These are phyloP conservation scores for Ancistrus triradiatus DNA, from an alignment of 2,113 vertebrate species.

Conservation along the genomic window DNA sequence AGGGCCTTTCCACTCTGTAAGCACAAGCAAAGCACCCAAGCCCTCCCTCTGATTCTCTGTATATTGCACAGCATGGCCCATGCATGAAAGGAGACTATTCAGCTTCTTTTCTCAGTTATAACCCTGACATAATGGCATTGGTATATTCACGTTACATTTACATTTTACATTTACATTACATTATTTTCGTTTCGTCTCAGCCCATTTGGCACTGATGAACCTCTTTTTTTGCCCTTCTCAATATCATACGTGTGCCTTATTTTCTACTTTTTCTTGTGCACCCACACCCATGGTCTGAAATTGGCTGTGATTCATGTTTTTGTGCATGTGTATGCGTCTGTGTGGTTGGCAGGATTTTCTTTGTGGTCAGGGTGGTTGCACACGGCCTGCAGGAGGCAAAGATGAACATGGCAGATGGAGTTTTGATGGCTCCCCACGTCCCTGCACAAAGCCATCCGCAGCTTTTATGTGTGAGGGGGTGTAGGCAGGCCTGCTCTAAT, in stretches of 20 bases:
- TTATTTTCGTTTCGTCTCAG: constrained; percentile 7
- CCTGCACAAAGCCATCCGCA: constrained; percentile 38
- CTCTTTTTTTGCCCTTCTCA: background rate
- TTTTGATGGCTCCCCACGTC: constrained; percentile 41
- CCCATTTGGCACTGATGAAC: constrained; percentile 2
- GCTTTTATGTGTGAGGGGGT: constrained; percentile 43
- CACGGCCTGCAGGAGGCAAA: constrained; percentile 38
- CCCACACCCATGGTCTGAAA: constrained; percentile 19
- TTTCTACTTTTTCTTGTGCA: constrained; percentile 1
- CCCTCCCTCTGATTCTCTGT: constrained; percentile 61
- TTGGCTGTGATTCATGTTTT: constrained; percentile 24
- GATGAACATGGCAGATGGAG: constrained; percentile 26
- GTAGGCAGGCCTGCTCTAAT: constrained; percentile 30
- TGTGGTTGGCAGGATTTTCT: constrained; percentile 22
- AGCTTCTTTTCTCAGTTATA: constrained; percentile 63
- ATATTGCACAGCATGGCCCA: constrained; percentile 70
- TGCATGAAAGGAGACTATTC: constrained; percentile 72
- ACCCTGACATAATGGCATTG: constrained; percentile 69
- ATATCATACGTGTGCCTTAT: constrained; percentile 23
- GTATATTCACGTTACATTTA: constrained; percentile 21
- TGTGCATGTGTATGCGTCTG: constrained; percentile 20
- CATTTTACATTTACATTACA: constrained; percentile 64
- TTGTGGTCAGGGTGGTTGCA: constrained; percentile 34
- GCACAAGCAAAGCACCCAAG: constrained; percentile 69
- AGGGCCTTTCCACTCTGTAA: constrained; percentile 73